Conservation (phyloP, 2,888 invertebrate genomes). For the Catonia carolina region DNA sequence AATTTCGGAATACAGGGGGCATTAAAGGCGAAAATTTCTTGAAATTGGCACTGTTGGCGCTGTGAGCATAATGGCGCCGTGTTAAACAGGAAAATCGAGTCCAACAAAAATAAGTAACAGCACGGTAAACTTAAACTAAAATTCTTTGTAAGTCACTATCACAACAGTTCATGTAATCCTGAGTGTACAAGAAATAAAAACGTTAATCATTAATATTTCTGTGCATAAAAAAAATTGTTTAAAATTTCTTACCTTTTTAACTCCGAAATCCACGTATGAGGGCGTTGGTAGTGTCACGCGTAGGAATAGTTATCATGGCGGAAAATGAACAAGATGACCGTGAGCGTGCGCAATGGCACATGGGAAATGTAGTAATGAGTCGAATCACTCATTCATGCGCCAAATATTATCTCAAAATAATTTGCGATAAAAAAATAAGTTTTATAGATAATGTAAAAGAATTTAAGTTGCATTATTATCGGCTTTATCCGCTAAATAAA, state of each 20-base stretch:
- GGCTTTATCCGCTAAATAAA: too few relatives aligned
- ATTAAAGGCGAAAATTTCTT: constrained; percentile 58
- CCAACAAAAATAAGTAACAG: neutral
- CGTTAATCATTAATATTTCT: too few relatives aligned
- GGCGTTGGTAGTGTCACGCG: constrained; percentile 26
- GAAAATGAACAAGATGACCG: constrained; percentile 18
- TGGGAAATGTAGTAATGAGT: too few relatives aligned
- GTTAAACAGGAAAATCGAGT: neutral
- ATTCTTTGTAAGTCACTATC: neutral
- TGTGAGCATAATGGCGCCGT: constrained; percentile 48
- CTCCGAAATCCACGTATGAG: constrained; percentile 28
- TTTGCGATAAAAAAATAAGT: too few relatives aligned
- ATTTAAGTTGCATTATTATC: too few relatives aligned
- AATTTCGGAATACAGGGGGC: constrained; percentile 51
- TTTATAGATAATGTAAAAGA: too few relatives aligned
- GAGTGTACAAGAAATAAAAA: too few relatives aligned
- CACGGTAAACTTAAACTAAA: neutral
- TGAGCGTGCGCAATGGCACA: too few relatives aligned
- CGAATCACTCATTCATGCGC: too few relatives aligned
- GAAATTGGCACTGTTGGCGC: constrained; percentile 63
- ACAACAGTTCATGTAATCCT: neutral
- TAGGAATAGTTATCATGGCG: neutral
- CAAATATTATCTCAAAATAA: too few relatives aligned
- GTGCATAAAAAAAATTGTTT: neutral
- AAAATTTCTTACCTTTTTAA: constrained; percentile 17